phyloP scores from a whole-genome alignment of 2,113 vertebrate species.

The Cavia aperea region DNA sequence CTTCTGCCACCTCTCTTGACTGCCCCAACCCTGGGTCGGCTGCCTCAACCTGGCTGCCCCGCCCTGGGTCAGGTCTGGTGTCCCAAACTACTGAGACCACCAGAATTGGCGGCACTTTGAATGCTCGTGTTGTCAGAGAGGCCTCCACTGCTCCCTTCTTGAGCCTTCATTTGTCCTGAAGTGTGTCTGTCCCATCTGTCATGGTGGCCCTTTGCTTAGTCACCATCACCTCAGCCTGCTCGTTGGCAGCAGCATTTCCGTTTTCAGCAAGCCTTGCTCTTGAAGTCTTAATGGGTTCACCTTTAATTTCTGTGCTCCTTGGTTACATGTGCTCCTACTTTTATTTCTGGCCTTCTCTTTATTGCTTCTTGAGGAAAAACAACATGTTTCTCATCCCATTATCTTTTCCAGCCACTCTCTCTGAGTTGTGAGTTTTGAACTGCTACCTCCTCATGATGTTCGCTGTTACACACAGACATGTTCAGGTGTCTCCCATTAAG shows the following conservation, averaged over 20 bases:
- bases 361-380: background rate
- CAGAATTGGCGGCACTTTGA: background rate
- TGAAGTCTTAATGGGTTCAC: background rate
- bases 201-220: background rate
- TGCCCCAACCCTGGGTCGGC: background rate
- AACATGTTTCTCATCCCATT: background rate
- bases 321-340: background rate
- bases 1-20: background rate
- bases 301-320: background rate
- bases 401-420: background rate
- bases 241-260: background rate
- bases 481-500: background rate
- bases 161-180: background rate
- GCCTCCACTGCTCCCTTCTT: background rate
- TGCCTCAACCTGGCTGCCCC: background rate
- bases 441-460: background rate
- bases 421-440: background rate
- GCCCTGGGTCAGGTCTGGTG: background rate
- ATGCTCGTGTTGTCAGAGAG: background rate
- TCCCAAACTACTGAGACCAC: background rate
- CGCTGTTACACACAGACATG: background rate
- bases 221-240: background rate
- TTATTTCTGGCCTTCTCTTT: background rate
- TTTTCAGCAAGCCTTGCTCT: background rate
- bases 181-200: background rate